phyloP scores from a whole-genome alignment of 2,888 invertebrate species.

The Pandemis corylana region DNA sequence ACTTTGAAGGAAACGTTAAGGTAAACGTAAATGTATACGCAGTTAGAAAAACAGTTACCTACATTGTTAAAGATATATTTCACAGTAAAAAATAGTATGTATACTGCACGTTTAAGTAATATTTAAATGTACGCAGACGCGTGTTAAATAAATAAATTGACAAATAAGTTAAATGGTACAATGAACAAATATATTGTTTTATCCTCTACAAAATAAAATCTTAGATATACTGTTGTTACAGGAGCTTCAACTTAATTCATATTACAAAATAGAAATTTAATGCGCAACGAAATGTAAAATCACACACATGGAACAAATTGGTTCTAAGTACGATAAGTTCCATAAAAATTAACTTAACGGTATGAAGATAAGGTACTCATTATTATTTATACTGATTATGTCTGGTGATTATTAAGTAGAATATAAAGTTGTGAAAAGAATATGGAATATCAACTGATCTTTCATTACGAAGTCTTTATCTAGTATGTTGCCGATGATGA shows the following conservation, averaged over 20 bases:
- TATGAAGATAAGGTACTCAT: not conserved
- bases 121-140: not conserved
- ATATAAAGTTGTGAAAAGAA: no score
- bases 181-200: no score
- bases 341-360: not conserved
- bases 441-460: no score
- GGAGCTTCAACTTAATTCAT: not conserved
- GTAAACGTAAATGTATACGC: not conserved
- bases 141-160: not conserved
- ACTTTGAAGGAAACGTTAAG: not conserved
- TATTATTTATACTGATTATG: no score
- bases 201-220: no score
- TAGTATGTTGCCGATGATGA: no score
- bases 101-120: no score
- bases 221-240: not conserved
- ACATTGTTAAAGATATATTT: not conserved
- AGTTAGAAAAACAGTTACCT: not conserved
- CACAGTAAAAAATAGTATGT: not conserved
- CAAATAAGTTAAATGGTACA: no score
- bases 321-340: not conserved
- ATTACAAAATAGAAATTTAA: not conserved
- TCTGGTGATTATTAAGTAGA: no score
- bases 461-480: no score
- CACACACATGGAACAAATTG: conserved; percentile 13
- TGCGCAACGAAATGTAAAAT: not conserved